phyloP scores from a whole-genome alignment of 2,797 vertebrate genomes.

The Chloroceryle amazona region DNA sequence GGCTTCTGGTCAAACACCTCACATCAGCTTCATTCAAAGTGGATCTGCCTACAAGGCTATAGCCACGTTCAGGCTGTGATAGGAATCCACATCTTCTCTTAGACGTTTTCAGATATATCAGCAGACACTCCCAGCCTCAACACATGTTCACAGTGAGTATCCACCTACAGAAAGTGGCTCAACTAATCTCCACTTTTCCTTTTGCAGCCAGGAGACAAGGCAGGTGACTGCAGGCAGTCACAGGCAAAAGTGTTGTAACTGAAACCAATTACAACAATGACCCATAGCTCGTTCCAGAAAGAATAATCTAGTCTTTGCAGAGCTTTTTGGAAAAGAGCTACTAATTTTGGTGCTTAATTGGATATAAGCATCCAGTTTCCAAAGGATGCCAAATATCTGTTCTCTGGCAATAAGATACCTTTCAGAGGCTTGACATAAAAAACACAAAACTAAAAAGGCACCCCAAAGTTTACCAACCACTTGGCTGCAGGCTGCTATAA shows the following conservation, averaged over 20 bases:
- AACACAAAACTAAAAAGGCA: not conserved
- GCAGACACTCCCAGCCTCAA: accelerated
- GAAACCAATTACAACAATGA: not conserved
- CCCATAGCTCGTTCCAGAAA: not conserved
- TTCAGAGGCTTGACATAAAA: not conserved
- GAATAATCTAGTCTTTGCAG: not conserved
- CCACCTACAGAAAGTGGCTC: not conserved
- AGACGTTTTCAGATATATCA: not conserved
- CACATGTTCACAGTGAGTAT: not conserved
- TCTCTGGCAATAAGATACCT: not conserved
- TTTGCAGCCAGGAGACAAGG: not conserved
- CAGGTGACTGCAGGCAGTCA: not conserved
- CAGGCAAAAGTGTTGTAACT: not conserved
- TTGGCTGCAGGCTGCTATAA: not conserved
- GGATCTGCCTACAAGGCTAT: not conserved
- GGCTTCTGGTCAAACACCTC: not conserved
- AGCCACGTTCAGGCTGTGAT: not conserved
- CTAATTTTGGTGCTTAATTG: not conserved
- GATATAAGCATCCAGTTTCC: not conserved
- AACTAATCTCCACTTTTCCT: not conserved
- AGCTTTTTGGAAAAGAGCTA: not conserved
- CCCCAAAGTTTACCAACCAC: not conserved
- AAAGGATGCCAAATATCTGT: not conserved
- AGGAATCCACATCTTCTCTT: not conserved
- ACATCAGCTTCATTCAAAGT: not conserved